A percentile compares a stretch with the other conserved stretches of the same genome.
phyloP scores from a whole-genome alignment of 2,113 vertebrate species.

The Anhinga anhinga region DNA sequence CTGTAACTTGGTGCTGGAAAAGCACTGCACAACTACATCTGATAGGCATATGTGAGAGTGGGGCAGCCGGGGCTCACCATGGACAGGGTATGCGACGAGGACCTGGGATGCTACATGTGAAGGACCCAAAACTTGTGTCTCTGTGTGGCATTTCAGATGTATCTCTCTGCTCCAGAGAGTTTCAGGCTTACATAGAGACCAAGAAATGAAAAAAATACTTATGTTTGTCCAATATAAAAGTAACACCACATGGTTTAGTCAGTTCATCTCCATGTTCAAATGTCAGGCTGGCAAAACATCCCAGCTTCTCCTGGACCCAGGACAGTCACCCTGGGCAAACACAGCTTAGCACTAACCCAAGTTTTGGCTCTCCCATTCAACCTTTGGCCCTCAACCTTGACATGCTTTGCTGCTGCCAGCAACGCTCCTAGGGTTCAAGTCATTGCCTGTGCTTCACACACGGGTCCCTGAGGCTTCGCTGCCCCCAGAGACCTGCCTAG shows the following conservation, averaged over 20 bases:
- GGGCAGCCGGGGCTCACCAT: not conserved
- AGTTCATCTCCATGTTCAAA: not conserved
- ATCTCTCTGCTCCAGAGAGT: not conserved
- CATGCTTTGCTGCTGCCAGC: not conserved
- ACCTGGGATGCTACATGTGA: not conserved
- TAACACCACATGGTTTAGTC: not conserved
- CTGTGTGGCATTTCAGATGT: not conserved
- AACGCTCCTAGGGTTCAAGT: not conserved
- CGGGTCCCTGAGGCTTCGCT: not conserved
- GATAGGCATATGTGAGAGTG: not conserved
- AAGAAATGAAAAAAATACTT: not conserved
- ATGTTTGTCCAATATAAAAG: not conserved
- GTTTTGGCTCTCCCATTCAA: not conserved
- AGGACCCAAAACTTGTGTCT: not conserved
- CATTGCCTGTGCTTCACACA: fast-evolving
- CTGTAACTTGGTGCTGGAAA: not conserved
- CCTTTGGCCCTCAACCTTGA: not conserved
- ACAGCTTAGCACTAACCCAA: not conserved
- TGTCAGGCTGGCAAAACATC: not conserved
- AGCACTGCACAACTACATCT: not conserved
- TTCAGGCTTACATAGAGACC: not conserved
- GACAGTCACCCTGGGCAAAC: not conserved
- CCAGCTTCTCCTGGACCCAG: not conserved
- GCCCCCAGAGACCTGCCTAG: not conserved
- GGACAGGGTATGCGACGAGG: not conserved